A percentile compares a stretch with the other conserved stretches of the same genome.
Conservation (phyloP, 2,888 invertebrate species). For the Macropis europaea region DNA sequence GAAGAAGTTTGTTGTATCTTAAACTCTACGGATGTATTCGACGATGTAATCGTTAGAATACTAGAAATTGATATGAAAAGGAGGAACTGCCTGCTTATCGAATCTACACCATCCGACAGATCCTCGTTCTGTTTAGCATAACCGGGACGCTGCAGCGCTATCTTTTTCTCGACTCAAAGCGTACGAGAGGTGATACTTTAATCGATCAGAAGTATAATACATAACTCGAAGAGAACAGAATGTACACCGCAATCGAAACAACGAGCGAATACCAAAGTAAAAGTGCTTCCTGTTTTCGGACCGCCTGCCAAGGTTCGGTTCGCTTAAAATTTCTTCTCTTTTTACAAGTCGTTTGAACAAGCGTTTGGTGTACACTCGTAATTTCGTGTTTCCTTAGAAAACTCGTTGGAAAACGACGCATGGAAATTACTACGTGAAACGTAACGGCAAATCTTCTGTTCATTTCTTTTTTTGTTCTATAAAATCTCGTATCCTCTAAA, state of each 20-base stretch:
- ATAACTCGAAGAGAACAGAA: background rate
- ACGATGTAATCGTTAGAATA: constrained; percentile 34
- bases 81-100: constrained; percentile 32
- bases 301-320: background rate
- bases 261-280: background rate
- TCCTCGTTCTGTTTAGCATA: constrained; percentile 29
- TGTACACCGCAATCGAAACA: background rate
- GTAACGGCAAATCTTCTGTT: background rate
- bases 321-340: background rate
- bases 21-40: constrained; percentile 19
- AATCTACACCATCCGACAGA: constrained; percentile 32
- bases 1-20: constrained; percentile 15
- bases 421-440: constrained; percentile 6
- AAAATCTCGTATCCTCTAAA: background rate
- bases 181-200: constrained; percentile 6
- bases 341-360: background rate
- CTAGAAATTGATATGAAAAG: constrained; percentile 57
- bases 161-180: constrained; percentile 25
- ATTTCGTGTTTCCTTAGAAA: constrained; percentile 4
- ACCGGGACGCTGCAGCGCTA: constrained; percentile 19
- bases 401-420: background rate
- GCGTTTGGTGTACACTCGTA: background rate
- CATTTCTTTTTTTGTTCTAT: background rate
- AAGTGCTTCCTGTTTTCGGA: constrained; percentile 1
- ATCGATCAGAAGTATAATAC: constrained; percentile 17